These are phyloP conservation scores for Aricia agestis DNA, from an alignment of 1,140 invertebrate species.

Conservation along the genomic window DNA sequence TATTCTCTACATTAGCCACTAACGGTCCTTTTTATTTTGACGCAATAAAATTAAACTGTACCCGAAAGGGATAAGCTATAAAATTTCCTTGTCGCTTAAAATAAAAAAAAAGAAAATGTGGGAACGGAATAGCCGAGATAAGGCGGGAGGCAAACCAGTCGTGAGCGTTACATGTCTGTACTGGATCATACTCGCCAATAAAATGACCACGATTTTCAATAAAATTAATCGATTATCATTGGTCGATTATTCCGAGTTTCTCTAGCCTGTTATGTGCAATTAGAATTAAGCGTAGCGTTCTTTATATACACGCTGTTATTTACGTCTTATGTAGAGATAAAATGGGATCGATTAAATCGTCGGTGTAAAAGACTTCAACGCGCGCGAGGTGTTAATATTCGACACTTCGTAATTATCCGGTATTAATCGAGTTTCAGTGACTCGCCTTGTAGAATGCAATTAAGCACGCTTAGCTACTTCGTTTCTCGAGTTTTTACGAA, in stretches of 20 bases:
- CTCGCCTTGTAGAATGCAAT: not conserved
- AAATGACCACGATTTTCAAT: conserved; percentile 52
- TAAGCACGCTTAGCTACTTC: not conserved
- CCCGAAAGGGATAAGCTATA: conserved; percentile 1
- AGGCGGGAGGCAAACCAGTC: conserved; percentile 35
- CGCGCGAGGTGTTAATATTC: conserved; percentile 24
- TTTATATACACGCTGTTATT: conserved; percentile 7
- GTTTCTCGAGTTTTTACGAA: not conserved
- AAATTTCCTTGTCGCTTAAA: conserved; percentile 19
- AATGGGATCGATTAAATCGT: conserved; percentile 18
- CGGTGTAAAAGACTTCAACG: conserved; percentile 48
- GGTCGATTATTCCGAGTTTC: conserved; percentile 39
- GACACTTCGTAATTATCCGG: not conserved
- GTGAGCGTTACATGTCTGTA: conserved; percentile 27
- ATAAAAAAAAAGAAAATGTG: conserved; percentile 21
- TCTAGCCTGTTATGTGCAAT: conserved; percentile 18
- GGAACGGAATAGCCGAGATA: conserved; percentile 20
- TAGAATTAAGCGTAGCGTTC: conserved; percentile 12
- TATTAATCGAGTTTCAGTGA: not conserved
- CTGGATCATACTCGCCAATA: conserved; percentile 54
- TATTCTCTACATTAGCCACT: not conserved
- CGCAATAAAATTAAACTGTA: conserved; percentile 10
- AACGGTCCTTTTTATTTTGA: not conserved
- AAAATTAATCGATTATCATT: conserved; percentile 61
- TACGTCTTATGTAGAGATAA: not conserved